Percentiles rank a stretch among this genome's conserved stretches.
phyloP scores from a whole-genome alignment of 2,113 vertebrate genomes.

The Caloenas nicobarica region DNA sequence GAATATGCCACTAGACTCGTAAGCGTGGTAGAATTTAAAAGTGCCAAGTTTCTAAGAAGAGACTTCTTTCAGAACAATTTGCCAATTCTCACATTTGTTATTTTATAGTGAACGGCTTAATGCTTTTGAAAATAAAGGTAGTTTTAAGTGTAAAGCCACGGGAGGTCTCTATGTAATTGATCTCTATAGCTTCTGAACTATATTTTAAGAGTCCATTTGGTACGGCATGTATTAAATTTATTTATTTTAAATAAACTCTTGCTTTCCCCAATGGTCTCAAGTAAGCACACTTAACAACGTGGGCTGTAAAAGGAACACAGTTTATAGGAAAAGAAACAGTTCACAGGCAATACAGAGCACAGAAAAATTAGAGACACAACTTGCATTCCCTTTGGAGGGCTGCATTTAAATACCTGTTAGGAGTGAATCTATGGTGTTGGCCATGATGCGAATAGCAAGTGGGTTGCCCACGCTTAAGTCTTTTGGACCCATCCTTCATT shows the following conservation, averaged over 20 bases:
- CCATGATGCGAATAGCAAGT: rapidly evolving
- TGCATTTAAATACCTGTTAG: neutral
- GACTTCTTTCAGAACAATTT: neutral
- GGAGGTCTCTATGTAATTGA: neutral
- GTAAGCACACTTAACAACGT: neutral
- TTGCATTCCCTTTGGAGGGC: neutral
- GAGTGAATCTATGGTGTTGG: neutral
- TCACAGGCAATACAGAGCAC: slow-evolving; percentile 4
- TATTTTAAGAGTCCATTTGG: neutral
- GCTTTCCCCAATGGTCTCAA: neutral
- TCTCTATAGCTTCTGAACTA: neutral
- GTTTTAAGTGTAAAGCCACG: neutral
- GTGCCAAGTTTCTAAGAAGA: neutral
- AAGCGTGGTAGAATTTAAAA: neutral
- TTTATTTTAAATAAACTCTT: neutral
- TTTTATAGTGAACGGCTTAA: neutral
- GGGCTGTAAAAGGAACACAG: neutral
- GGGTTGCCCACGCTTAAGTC: neutral
- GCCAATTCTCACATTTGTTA: neutral
- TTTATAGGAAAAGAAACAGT: neutral
- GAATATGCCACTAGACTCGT: neutral
- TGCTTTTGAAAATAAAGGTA: slow-evolving; percentile 8
- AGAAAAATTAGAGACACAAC: neutral
- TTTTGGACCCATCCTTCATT: neutral
- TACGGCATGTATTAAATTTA: neutral